Base-by-base conservation (phyloP, 2,797 vertebrate genomes). In the Leucoraja ocellata region DNA sequence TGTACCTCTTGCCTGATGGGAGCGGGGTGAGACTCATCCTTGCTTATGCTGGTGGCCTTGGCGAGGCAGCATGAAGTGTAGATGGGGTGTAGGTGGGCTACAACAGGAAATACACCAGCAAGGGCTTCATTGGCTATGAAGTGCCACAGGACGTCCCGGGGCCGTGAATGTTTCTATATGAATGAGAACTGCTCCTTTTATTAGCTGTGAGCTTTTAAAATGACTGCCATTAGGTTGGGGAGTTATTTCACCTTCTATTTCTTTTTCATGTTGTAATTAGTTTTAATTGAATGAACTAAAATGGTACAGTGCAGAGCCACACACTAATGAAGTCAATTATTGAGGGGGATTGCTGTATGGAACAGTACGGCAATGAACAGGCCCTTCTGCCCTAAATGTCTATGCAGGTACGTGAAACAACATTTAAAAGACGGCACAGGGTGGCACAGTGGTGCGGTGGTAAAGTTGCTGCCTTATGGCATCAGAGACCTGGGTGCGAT, bases 281-380 rank as follows among this genome's bases (percentile, higher is more conserved):
- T 88, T 36, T 88, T 18, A 88, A 23, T 16, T 88, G 8, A 32
- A 65, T 36, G n/a, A 36, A 68, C 61, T 61, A 65, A 36, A 68
- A 16, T 36, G 63, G 63, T 16, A 36, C 16, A 36, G 32, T 88
- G n/a, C 16, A 88, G 61, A 88, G 61, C 61, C 28, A 65, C n/a
- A 65, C 14, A 88, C 61, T 32, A 88, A 88, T 88, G n/a, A 88
- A 88, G 84, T n/a, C 28, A 65, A 88, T 65, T 65, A 88, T 65
- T 65, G 61, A 65, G n/a, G 11, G 46, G 28, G 61, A 32, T 32
- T 63, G n/a, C n/a, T 18, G 61, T 65, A 54, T 54, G 46, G 4
- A 54, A 54, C 46, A 54, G 46, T 3, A 54, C 46, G 5, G 46
- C 46, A 5, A 54, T 54, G 46, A 54, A 54, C 46, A 54, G 46